Conservation (phyloP, 1,140 invertebrate species). For the Magallana ariakensis region DNA sequence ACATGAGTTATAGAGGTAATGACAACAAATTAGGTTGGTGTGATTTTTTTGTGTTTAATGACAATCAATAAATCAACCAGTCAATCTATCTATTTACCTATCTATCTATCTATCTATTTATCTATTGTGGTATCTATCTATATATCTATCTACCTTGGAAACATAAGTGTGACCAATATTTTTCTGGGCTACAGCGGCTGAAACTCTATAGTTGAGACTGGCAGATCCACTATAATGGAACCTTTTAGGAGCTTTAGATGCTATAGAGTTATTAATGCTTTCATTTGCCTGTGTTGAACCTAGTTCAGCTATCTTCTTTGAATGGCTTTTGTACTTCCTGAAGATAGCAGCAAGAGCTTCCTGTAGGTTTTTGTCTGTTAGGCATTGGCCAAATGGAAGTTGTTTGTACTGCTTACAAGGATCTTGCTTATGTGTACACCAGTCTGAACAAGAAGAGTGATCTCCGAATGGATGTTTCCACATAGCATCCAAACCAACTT, state of each 20-base stretch:
- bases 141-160: slow-evolving; percentile 26
- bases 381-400: slow-evolving; percentile 11
- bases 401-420: neutral
- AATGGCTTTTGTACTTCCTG: slow-evolving; percentile 37
- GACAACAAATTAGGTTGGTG: too few species aligned
- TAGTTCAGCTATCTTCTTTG: slow-evolving; percentile 12
- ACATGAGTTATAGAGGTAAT: too few species aligned
- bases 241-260: slow-evolving; percentile 43
- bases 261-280: slow-evolving; percentile 13
- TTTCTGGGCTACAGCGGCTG: slow-evolving; percentile 46
- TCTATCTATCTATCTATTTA: neutral
- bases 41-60: too few species aligned
- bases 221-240: slow-evolving; percentile 32
- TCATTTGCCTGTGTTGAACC: slow-evolving; percentile 42
- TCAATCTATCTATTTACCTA: neutral
- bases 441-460: slow-evolving; percentile 17
- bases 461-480: slow-evolving; percentile 21
- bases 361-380: neutral
- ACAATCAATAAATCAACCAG: too few species aligned
- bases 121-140: neutral
- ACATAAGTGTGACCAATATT: slow-evolving; percentile 45
- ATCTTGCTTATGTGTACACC: slow-evolving; percentile 8
- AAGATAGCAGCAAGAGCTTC: neutral
- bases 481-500: slow-evolving; percentile 31
- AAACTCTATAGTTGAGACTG: slow-evolving; percentile 18